A percentile compares a stretch with the other conserved stretches of the same genome.
Evolutionary conservation across 2,797 vertebrate species (phyloP).

Genomic region (Oophaga sylvatica): DNA sequence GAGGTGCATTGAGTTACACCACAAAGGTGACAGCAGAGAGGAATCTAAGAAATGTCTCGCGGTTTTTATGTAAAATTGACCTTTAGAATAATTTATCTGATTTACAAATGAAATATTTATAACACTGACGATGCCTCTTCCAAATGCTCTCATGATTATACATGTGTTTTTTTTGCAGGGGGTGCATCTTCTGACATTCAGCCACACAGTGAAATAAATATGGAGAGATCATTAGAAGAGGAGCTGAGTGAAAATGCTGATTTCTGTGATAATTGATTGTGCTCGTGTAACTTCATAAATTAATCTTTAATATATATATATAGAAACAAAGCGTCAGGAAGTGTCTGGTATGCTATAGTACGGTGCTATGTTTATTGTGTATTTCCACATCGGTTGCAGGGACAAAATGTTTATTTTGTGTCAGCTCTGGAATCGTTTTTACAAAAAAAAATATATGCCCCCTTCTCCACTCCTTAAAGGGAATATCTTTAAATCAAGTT

Average conservation of each 20-base stretch:
- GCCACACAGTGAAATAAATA: background rate
- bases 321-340: background rate
- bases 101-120: background rate
- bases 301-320: too few species aligned
- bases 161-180: background rate
- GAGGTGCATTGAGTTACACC: background rate
- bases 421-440: background rate
- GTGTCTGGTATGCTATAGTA: background rate
- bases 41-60: slow-evolving; percentile 3
- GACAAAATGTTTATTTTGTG: background rate
- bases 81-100: slow-evolving; percentile 8
- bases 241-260: slow-evolving; percentile 1
- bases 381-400: too few species aligned
- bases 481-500: too few species aligned
- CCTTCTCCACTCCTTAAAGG: too few species aligned
- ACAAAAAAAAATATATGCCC: too few species aligned
- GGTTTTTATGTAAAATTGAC: slow-evolving; percentile 1
- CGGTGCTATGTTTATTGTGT: background rate
- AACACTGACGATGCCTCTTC: too few species aligned
- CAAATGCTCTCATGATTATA: background rate
- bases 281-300: background rate
- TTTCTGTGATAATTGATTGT: background rate
- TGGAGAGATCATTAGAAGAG: slow-evolving; percentile 9
- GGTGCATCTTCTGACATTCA: background rate
- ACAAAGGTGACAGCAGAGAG: background rate